phyloP scores from a whole-genome alignment of 2,113 vertebrate species.

The Ammospiza caudacuta region DNA sequence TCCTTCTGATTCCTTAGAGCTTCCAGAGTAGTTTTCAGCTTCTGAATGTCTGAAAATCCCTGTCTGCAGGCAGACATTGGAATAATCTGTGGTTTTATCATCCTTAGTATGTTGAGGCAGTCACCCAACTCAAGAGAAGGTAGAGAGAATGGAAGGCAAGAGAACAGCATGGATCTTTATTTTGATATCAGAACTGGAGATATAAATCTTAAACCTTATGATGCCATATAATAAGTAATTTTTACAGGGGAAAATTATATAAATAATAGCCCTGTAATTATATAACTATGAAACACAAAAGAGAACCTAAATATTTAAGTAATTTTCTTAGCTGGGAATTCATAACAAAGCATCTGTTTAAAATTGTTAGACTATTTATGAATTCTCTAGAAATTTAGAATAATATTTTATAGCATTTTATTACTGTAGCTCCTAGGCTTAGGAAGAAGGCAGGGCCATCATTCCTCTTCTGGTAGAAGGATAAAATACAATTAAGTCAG shows the following conservation, averaged over 20 bases:
- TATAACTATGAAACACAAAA: not conserved
- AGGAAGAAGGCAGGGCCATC: not conserved
- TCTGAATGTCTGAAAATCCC: not conserved
- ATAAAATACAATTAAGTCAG: not conserved
- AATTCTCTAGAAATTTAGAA: not conserved
- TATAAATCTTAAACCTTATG: not conserved
- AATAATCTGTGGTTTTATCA: not conserved
- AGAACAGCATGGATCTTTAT: not conserved
- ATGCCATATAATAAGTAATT: not conserved
- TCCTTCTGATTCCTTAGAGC: not conserved
- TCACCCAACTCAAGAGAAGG: not conserved
- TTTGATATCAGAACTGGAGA: not conserved
- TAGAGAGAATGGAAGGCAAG: not conserved
- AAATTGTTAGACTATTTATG: not conserved
- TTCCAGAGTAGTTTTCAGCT: not conserved
- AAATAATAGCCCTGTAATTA: not conserved
- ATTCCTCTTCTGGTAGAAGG: not conserved
- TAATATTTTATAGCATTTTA: not conserved
- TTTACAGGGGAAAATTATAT: not conserved
- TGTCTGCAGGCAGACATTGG: not conserved
- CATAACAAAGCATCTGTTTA: not conserved
- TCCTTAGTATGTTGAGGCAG: not conserved
- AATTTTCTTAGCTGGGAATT: not conserved
- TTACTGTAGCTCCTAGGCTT: not conserved
- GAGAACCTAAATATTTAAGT: not conserved